Evolutionary conservation across 2,888 invertebrate species (phyloP).

Genomic region (Romanomermis culicivorax): DNA sequence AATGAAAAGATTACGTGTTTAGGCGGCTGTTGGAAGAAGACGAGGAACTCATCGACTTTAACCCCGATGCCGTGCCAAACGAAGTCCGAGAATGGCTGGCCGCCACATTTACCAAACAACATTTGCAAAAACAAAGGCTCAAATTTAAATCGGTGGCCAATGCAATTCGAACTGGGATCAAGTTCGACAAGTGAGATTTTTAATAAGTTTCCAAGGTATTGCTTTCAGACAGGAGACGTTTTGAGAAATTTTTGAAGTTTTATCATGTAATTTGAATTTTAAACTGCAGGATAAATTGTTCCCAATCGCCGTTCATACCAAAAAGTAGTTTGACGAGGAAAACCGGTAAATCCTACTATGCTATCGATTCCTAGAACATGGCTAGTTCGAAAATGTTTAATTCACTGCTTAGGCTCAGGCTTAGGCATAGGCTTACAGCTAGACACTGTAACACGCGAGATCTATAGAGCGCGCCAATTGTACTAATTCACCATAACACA

Average conservation of each 20-base stretch:
- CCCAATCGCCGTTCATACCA: too few species aligned
- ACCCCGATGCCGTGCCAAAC: constrained; percentile 81
- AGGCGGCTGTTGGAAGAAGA: constrained; percentile 43
- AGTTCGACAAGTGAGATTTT: constrained; percentile 46
- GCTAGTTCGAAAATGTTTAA: too few species aligned
- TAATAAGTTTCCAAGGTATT: neutral
- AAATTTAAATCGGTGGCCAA: constrained; percentile 81
- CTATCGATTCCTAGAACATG: too few species aligned
- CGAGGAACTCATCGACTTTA: constrained; percentile 82
- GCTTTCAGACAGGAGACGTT: neutral
- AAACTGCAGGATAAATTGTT: too few species aligned
- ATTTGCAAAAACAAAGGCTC: constrained; percentile 41
- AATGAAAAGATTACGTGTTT: too few species aligned
- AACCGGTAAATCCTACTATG: too few species aligned
- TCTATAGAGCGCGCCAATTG: too few species aligned
- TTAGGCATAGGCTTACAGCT: too few species aligned
- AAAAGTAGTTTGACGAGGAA: too few species aligned
- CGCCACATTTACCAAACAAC: constrained; percentile 77
- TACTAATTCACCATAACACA: too few species aligned
- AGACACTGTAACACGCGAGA: too few species aligned
- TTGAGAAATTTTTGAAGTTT: neutral
- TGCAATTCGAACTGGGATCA: constrained; percentile 82
- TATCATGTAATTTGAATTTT: neutral
- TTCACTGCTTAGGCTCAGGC: too few species aligned
- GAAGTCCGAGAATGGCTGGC: constrained; percentile 92